Evolutionary conservation across 2,888 invertebrate species (phyloP), one percentile per base, ranked within the genome.

Genomic region (Laothoe populi): DNA sequence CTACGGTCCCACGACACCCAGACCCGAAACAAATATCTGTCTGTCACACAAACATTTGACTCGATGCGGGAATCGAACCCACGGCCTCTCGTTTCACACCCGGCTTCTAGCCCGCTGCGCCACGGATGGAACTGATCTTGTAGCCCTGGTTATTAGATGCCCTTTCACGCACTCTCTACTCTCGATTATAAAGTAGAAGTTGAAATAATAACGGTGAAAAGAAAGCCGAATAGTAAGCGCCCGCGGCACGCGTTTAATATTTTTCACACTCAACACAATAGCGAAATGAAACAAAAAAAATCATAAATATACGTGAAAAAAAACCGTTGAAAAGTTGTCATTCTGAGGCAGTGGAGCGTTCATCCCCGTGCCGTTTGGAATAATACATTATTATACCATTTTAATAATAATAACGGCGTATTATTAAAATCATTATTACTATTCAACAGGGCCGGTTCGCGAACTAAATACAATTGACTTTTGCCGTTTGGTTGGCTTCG

Each of bases 381-480:
- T 90, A 90, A 86, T 86, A 82, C 80, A 82, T 66, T 78, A 75
- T 75, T 74, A 79, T 80, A 74, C 77, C 78, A 77, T 83, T 83
- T 86, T 90, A 89, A 88, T 90, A 87, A 86, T 85, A 77, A 71
- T 72, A 66, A 75, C 80, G 76, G 84, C 87, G 87, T 86, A 86
- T 86, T 84, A 87, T 88, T 88, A 87, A 84, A 87, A 83, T 88
- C 80, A 85, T 86, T 44, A 44, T 44, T 87, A 86, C 82, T 78
- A 80, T 75, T 67, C 79, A 69, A 66, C 65, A 63, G 69, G 73
- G 73, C 73, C 81, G 84, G 80, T 83, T 80, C 78, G 77, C 71
- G 68, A 80, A 78, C 65, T 82, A 79, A 84, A 81, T 81, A 92
- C 90, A 91, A 92, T 92, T 84, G 88, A 91, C 90, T 92, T 85